Evolutionary conservation across 1,140 invertebrate species (phyloP), one percentile per base, ranked within the genome.

Genomic region (Saxidomus purpurata): DNA sequence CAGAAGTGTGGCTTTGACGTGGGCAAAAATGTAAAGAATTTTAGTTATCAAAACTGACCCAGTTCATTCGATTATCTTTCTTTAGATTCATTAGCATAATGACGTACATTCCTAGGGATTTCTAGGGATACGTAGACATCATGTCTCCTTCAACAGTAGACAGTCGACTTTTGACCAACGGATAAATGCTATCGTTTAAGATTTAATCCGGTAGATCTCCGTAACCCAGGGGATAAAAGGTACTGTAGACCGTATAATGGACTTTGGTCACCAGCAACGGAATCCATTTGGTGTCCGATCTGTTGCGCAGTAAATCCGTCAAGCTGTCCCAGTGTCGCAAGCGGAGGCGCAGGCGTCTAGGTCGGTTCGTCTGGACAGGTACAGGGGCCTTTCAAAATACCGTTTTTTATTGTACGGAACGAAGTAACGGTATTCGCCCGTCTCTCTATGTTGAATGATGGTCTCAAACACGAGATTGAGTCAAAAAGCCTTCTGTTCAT

Each of bases 231-330:
- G 82, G 82, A 55, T 84, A 84, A 34, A n/a, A 69, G n/a, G 82
- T 84, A 52, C 25, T 84, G 43, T 69, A 84, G 4, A 84, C 40
- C 8, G 31, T 63, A 49, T 47, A 84, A 49, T 84, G 82, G 3
- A 84, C 67, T 25, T 84, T 84, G 11, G 82, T 71, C 22, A 84
- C 82, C 61, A 84, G 28, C 2, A 71, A 61, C 0, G 82, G 82
- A 49, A 84, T 84, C 82, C 82, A 71, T 71, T 84, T 84, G 36
- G 61, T 84, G 63, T 84, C 82, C 2, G 82, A 63, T 40, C 82
- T 6, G 2, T 69, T 34, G 34, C 38, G 25, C 22, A 84, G 34
- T 8, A 84, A 2, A 13, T 84, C 82, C 0, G 38, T 34, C 40
- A 84, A 43, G 1, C 69, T 84, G 40, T 49, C 82, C 36, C 38